Base-by-base conservation (phyloP, 1,140 invertebrate genomes). In the Pogonomyrmex californicus region DNA sequence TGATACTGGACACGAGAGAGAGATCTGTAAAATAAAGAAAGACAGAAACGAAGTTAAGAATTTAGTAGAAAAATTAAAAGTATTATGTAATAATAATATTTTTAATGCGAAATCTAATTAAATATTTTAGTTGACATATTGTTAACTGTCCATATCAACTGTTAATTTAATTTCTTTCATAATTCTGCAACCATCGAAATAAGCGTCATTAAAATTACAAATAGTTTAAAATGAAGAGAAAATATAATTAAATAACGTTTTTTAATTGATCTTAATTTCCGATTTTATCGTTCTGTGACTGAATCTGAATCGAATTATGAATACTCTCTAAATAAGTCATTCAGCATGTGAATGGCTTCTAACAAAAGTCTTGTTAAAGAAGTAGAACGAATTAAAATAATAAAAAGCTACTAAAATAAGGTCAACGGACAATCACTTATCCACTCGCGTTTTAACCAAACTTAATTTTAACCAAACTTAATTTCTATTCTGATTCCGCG, bases 1-100 rank as follows among this genome's bases (percentile, higher is more conserved):
- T 41, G 30, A 7, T 7, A 44, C 41, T 6, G 1, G 41, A 30
- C 49, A 73, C 54, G 49, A 62, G 51, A 33, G 49, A 36, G 41
- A 54, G 23, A 23, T 30, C 62, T 77, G 75, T 85, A 76, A 90
- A 91, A 88, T 85, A 60, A 60, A 30, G 9, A 60, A 86, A 86
- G 60, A 73, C 70, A 36, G 60, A 54, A 73, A 87, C 71, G 60
- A 86, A 78, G 1, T 36, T 14, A 36, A 51, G 2, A n/a, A 54
- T 44, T 44, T 81, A 58, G 3, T 9, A 54, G 0, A 3, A 1
- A 78, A 36, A 49, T 49, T 65, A 7, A 9, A 33, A 41, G 1
- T 9, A 33, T 58, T 17, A 6, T 23, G 23, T 66, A 38, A 30
- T 9, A 77, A 63, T 63, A 60, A 63, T 77, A 51, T 2, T 17